These are phyloP conservation scores for Oxyura jamaicensis DNA, from an alignment of 2,113 vertebrate genomes.

Conservation along the genomic window DNA sequence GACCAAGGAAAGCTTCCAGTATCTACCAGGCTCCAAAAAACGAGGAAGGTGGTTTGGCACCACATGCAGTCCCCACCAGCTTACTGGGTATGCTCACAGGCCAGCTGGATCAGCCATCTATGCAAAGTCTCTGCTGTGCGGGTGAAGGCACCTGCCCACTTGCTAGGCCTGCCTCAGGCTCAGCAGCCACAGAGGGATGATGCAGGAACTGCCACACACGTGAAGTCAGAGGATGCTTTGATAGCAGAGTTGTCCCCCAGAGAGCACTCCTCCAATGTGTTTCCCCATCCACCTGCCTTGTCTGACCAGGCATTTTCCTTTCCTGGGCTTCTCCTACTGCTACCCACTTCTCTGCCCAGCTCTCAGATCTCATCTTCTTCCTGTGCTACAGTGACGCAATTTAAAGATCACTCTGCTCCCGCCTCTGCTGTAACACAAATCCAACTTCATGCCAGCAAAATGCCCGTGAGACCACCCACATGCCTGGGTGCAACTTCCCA, in stretches of 20 bases:
- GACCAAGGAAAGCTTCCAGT: neutral
- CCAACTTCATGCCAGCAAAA: fast-evolving
- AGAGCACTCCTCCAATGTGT: neutral
- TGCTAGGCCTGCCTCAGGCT: neutral
- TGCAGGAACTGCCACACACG: neutral
- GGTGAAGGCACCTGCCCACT: neutral
- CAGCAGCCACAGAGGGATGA: neutral
- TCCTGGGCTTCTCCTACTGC: neutral
- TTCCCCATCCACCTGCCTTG: neutral
- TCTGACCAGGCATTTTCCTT: neutral
- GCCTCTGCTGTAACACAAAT: fast-evolving
- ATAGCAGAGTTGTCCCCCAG: neutral
- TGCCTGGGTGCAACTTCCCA: no score
- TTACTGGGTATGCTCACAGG: neutral
- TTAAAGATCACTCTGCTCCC: neutral
- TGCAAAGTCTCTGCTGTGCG: neutral
- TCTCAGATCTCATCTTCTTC: neutral
- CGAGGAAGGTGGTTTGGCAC: neutral
- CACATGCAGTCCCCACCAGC: neutral
- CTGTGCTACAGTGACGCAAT: fast-evolving
- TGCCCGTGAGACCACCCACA: fast-evolving
- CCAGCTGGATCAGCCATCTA: neutral
- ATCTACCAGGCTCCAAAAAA: neutral
- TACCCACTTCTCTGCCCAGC: neutral
- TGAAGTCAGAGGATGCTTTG: neutral